Conservation (phyloP, 2,797 vertebrate genomes). For the Schizothorax lantsangensis region DNA sequence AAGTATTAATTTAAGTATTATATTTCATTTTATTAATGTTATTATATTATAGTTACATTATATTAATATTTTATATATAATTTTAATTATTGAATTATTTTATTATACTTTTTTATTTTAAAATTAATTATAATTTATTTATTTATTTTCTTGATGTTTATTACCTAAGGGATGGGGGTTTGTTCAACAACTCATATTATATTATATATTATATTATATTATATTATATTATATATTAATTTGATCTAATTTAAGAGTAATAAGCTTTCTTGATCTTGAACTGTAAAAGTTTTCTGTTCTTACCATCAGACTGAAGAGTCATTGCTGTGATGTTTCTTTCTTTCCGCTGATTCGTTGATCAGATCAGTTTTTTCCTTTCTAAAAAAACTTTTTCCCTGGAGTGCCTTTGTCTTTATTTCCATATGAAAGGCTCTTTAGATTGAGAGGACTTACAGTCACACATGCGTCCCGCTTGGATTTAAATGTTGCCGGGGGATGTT, state of each 20-base stretch:
- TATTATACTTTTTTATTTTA: not conserved
- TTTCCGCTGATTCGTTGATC: not conserved
- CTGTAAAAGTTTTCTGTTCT: not conserved
- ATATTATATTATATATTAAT: not conserved
- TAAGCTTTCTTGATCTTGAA: not conserved
- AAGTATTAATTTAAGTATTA: not conserved
- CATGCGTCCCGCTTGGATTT: not conserved
- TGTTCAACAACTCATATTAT: not conserved
- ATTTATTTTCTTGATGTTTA: not conserved
- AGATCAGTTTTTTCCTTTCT: not conserved
- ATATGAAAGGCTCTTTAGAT: conserved; percentile 63
- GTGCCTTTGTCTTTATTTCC: conserved; percentile 51
- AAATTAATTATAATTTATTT: not conserved
- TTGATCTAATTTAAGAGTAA: not conserved
- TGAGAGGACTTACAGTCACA: conserved; percentile 55
- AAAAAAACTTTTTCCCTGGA: conserved; percentile 5
- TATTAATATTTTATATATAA: not conserved
- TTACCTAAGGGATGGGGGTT: not conserved
- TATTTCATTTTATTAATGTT: too few relatives aligned
- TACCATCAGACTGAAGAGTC: not conserved
- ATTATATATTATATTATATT: too few relatives aligned
- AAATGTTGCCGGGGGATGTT: conserved; percentile 36
- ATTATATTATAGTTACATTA: too few relatives aligned
- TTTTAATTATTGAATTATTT: not conserved
- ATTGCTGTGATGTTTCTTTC: not conserved